Conservation (phyloP, 2,888 invertebrate species). For the Eupelmus urozonus region DNA sequence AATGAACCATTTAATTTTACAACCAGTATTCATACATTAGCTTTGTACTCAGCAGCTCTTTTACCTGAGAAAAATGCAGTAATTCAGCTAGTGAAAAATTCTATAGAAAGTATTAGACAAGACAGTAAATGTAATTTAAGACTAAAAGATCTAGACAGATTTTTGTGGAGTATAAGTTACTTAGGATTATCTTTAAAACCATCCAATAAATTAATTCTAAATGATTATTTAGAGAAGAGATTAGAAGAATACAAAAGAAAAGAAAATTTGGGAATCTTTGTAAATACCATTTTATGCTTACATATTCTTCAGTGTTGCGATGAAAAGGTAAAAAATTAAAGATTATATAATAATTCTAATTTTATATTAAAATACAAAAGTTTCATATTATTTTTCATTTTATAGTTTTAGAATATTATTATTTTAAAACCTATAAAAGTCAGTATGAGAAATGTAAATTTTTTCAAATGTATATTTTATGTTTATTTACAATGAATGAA, state of each 20-base stretch:
- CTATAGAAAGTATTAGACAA: constrained; percentile 64
- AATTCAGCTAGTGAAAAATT: constrained; percentile 64
- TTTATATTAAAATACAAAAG: not conserved
- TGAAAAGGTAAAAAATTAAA: constrained; percentile 26
- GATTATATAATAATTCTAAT: not conserved
- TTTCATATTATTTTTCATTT: not conserved
- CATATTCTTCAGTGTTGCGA: constrained; percentile 27
- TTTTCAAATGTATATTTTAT: not conserved
- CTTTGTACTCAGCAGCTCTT: constrained; percentile 75
- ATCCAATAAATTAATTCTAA: constrained; percentile 62
- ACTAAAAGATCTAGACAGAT: constrained; percentile 76
- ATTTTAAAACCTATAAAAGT: too few species aligned
- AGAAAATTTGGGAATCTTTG: constrained; percentile 33
- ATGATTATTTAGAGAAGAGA: not conserved
- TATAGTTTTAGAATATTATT: too few species aligned
- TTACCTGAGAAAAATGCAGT: constrained; percentile 73
- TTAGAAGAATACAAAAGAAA: constrained; percentile 18
- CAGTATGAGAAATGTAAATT: too few species aligned
- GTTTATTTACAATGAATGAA: not conserved
- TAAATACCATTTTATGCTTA: constrained; percentile 39
- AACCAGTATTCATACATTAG: constrained; percentile 61
- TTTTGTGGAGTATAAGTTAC: constrained; percentile 76
- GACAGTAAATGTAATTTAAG: constrained; percentile 63
- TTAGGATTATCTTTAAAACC: constrained; percentile 68
- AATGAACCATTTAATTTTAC: constrained; percentile 72